A percentile compares a stretch with the other conserved stretches of the same genome.
Conservation (phyloP, 2,797 vertebrate species). For the Melanotaenia trifasciata region DNA sequence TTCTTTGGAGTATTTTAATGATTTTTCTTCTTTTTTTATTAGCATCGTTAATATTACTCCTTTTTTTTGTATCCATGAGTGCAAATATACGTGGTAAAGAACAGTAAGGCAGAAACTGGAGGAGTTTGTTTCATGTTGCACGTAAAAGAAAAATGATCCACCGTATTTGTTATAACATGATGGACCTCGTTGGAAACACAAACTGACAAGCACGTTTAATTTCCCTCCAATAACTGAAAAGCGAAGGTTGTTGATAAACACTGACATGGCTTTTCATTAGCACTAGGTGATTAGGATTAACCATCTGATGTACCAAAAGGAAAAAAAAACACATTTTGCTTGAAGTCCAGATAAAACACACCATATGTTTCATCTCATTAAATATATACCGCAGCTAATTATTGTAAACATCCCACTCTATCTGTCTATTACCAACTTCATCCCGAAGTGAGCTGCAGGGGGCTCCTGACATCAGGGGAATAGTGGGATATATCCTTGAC, state of each 20-base stretch:
- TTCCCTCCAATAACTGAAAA: slow-evolving; percentile 73
- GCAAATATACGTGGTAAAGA: background rate
- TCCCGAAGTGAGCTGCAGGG: background rate
- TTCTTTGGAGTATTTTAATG: slow-evolving; percentile 1
- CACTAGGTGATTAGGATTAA: slow-evolving; percentile 60
- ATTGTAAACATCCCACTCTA: background rate
- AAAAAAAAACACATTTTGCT: background rate
- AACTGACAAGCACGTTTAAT: slow-evolving; percentile 79
- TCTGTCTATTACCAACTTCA: background rate
- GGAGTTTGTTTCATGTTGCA: background rate
- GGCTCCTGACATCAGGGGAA: background rate
- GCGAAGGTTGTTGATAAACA: slow-evolving; percentile 64
- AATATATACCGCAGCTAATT: background rate
- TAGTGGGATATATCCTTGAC: no score
- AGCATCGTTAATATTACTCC: background rate
- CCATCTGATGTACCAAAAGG: slow-evolving; percentile 26
- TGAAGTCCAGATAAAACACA: background rate
- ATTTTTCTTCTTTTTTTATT: no score
- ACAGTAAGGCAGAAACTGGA: background rate
- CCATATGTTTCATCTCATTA: background rate
- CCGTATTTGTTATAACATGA: slow-evolving; percentile 58
- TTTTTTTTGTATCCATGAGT: background rate
- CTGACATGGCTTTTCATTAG: slow-evolving; percentile 68
- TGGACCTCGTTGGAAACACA: slow-evolving; percentile 69
- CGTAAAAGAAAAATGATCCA: slow-evolving; percentile 21